Conservation (phyloP, 2,888 invertebrate species). For the Morpho helenor region DNA sequence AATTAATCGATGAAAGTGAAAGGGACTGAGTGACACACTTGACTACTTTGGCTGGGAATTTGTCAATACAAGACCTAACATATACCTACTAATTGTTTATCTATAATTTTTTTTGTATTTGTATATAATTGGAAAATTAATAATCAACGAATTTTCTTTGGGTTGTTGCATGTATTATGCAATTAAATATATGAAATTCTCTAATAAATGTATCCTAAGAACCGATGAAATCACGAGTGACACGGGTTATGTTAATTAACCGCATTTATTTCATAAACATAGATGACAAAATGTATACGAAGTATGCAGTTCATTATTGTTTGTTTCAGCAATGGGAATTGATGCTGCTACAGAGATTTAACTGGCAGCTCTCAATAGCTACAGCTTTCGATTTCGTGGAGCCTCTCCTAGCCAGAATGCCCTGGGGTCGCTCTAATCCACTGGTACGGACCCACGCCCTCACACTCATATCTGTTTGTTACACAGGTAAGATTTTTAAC, state of each 20-base stretch:
- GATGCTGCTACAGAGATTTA: slow-evolving; percentile 84
- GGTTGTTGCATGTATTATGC: too few relatives aligned
- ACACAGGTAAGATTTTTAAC: slow-evolving; percentile 80
- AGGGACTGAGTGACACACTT: slow-evolving; percentile 39
- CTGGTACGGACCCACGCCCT: slow-evolving; percentile 86
- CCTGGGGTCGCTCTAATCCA: slow-evolving; percentile 80
- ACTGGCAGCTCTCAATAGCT: slow-evolving; percentile 89
- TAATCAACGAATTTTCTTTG: too few relatives aligned
- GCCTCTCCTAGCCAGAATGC: slow-evolving; percentile 83
- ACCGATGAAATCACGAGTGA: too few relatives aligned
- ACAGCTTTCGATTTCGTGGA: slow-evolving; percentile 92
- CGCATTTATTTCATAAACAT: too few relatives aligned
- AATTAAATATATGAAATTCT: too few relatives aligned
- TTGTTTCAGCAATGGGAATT: slow-evolving; percentile 88
- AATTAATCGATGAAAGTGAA: slow-evolving; percentile 24
- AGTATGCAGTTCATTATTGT: neutral
- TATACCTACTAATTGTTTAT: too few relatives aligned
- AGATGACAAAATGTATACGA: too few relatives aligned
- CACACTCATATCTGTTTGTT: slow-evolving; percentile 87
- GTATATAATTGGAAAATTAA: neutral
- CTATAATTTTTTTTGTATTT: too few relatives aligned
- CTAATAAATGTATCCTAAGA: too few relatives aligned
- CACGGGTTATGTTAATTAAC: too few relatives aligned
- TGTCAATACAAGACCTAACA: slow-evolving; percentile 4
- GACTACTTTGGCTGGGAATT: slow-evolving; percentile 44